Base-by-base conservation (phyloP, 2,797 vertebrate genomes). In the Hipposideros larvatus region DNA sequence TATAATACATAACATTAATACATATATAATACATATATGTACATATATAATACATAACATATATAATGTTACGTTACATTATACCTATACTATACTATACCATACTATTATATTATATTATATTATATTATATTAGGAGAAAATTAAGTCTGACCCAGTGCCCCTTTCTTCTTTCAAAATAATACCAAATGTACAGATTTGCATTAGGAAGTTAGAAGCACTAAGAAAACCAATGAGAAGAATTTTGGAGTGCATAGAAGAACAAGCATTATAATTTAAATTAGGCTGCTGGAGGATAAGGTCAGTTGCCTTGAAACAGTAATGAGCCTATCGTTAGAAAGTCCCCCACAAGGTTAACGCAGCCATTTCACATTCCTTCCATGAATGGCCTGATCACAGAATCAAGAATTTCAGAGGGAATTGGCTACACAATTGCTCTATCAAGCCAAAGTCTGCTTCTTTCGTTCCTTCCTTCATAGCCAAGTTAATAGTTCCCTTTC, bases 211-310 rank as follows among this genome's bases (percentile, higher is more conserved):
- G 34, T n/a, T 37, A 74, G 41, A 10, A 65, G 59, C 66, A 75
- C 74, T 59, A 84, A 94, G 22, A 24, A 97, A 94, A 84, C 43
- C 48, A 75, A 37, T 80, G 89, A 57, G 61, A 75, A 92, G 46
- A 85, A 75, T 84, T 65, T 48, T 75, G 9, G 59, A 61, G 63
- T 59, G 41, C 11, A 51, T 0, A 73, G 22, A 91, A 83, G 79
- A 93, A 48, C 34, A 94, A 87, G 77, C 66, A 85, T 94, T 68
- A 59, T 68, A 78, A 65, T 96, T 92, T 95, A 96, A 92, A 97
- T 80, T 18, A 92, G n/a, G n/a, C 57, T 70, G 41, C 37, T 51
- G 31, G 59, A 73, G 51, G 59, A 74, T 48, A 82, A 92, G 85
- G 91, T 94, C 84, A 77, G 31, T 43, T 55, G 70, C 71, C 34